Evolutionary conservation across 2,797 vertebrate genomes (phyloP), one percentile per base, ranked within the genome.

Genomic region (Malacoraja senta): DNA sequence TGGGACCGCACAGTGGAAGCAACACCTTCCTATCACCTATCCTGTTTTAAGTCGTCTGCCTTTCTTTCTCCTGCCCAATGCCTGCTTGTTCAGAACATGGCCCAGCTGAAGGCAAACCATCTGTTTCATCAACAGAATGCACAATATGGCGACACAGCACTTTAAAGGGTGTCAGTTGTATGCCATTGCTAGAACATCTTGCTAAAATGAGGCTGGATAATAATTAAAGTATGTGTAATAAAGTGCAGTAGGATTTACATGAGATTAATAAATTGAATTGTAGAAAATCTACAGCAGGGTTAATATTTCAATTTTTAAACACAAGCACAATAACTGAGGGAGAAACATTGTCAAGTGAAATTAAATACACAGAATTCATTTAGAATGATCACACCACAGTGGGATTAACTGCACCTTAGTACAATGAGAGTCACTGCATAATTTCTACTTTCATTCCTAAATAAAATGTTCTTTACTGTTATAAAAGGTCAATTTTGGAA

Each of bases 1-100:
- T 96, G 96, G 97, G 96, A 96, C 95, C 94, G 94, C 95, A 93
- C 95, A 92, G 90, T 76, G 90, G 90, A 76, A 76, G 35, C 68
- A 53, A 92, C 90, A 92, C 90, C 90, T 92, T 53, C 71, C 90
- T 72, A 92, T 38, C 71, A 6, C 72, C 68, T 53, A 44, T 10
- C 65, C 88, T 19, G 38, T 72, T 72, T 29, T 38, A 91, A 32
- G 72, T 29, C 35, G n/a, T 24, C 90, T 92, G 90, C 90, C 26
- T 92, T 76, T n/a, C 68, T 58, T 58, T 76, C 38, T 53, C 53
- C 90, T 92, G 90, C 38, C 71, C 71, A 72, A 44, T 74, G 90
- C 71, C 71, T 44, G 21, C 68, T 92, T 53, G 71, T 38, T 76
- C 38, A 44, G 72, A 44, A 76, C 90, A 58, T 17, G 35, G 35